These are phyloP conservation scores for Andrena camellia DNA, from an alignment of 2,888 invertebrate genomes.

Conservation along the genomic window DNA sequence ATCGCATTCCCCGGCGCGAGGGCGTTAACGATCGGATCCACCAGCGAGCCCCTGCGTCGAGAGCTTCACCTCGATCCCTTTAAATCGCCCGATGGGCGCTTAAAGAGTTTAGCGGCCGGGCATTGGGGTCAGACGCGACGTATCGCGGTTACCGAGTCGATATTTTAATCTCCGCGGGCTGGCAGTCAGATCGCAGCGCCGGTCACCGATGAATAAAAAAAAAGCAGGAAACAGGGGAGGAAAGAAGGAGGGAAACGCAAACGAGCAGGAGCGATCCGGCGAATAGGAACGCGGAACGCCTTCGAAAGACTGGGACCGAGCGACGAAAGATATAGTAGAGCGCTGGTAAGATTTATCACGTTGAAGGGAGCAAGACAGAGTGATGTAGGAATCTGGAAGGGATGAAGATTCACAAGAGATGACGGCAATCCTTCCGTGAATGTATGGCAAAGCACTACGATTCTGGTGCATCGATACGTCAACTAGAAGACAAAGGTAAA, in stretches of 20 bases:
- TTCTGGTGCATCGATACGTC: background rate
- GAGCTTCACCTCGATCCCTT: slow-evolving; percentile 47
- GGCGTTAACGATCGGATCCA: slow-evolving; percentile 8
- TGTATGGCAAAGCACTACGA: background rate
- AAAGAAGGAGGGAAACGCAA: slow-evolving; percentile 4
- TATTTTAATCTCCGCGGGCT: slow-evolving; percentile 83
- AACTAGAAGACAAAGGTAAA: background rate
- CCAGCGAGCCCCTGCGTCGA: slow-evolving; percentile 18
- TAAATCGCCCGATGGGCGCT: slow-evolving; percentile 57
- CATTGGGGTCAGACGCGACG: slow-evolving; percentile 75
- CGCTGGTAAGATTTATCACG: slow-evolving; percentile 43
- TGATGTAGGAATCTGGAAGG: background rate
- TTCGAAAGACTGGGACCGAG: background rate
- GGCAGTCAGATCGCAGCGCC: slow-evolving; percentile 67
- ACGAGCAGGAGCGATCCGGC: background rate
- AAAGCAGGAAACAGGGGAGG: slow-evolving; percentile 20
- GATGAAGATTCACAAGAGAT: slow-evolving; percentile 7
- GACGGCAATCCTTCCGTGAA: background rate
- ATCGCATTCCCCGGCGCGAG: background rate
- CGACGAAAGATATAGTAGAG: background rate
- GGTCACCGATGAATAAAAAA: slow-evolving; percentile 62
- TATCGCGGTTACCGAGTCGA: slow-evolving; percentile 79
- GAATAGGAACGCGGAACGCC: background rate
- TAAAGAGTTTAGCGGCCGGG: slow-evolving; percentile 72
- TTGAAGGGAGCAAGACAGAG: slow-evolving; percentile 28